Base-by-base conservation (phyloP, 1,140 invertebrate species). In the Bombus haemorrhoidalis region DNA sequence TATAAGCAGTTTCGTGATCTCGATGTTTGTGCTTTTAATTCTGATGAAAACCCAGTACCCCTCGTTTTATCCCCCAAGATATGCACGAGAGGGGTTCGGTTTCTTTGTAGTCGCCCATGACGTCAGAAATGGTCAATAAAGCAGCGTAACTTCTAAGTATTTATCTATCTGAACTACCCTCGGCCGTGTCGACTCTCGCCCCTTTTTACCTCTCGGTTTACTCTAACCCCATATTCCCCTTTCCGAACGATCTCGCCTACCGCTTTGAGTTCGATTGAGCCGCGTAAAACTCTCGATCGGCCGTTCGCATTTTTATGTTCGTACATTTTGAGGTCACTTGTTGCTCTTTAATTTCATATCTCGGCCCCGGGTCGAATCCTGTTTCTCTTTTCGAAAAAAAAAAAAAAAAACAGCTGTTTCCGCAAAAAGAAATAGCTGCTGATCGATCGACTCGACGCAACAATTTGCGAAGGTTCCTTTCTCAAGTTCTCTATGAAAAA, bases 321-420 rank as follows among this genome's bases (percentile, higher is more conserved):
- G 64, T 62, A 25, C 53, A 83, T 82, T 87, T 95, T 95, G 93
- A 94, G 92, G 93, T 94, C 94, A 95, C 94, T 95, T 95, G 94
- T 95, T 95, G 94, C 95, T 94, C 93, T 94, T 94, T 95, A 94
- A 94, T 93, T 93, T 93, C 89, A 86, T 86, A 74, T 59, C 68
- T 47, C 43, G n/a, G 13, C 62, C 37, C 41, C 53, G 10, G 64
- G 34, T 59, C 68, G 68, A 75, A 74, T 59, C 2, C 28, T 15
- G 22, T 28, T n/a, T 59, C 57, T 39, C 73, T 84, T 80, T 66
- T 80, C 10, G 72, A 22, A 39, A 64, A 85, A 66, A 39, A n/a
- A n/a, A n/a, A 66, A 22, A 39, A 64, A 85, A 66, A 41, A 66
- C 47, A 66, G 15, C n/a, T 66, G n/a, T 34, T 34, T 28, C 12